A percentile compares a stretch with the other conserved stretches of the same genome.
Conservation (phyloP, 2,797 vertebrate genomes). For the Eutrigla gurnardus region DNA sequence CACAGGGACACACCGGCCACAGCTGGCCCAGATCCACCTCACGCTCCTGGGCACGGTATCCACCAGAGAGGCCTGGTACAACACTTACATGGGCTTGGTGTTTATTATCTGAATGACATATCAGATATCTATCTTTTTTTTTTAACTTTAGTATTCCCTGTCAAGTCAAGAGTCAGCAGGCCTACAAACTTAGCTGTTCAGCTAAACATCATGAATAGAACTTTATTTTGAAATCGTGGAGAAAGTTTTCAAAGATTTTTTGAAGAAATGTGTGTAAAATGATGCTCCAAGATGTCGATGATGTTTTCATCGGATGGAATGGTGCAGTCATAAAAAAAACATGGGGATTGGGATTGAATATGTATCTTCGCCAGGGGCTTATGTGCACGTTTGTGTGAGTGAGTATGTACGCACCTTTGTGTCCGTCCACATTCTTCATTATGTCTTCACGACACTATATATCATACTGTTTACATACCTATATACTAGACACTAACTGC, state of each 20-base stretch:
- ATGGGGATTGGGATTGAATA: not conserved
- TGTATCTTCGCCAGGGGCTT: too few relatives aligned
- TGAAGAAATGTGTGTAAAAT: not conserved
- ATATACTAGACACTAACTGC: too few relatives aligned
- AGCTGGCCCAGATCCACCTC: conserved; percentile 65
- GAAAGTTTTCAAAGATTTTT: conserved; percentile 7
- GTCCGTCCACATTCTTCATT: too few relatives aligned
- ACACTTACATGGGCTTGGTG: not conserved
- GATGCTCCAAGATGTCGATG: not conserved
- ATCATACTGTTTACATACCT: too few relatives aligned
- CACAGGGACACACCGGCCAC: conserved; percentile 56
- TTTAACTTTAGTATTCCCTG: not conserved
- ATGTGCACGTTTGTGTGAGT: too few relatives aligned
- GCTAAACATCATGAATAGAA: not conserved
- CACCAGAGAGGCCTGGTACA: conserved; percentile 34
- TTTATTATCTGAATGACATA: not conserved
- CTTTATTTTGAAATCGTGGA: not conserved
- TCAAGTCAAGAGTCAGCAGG: not conserved
- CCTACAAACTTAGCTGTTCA: not conserved
- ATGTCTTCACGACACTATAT: too few relatives aligned
- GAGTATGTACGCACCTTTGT: too few relatives aligned
- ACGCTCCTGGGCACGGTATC: conserved; percentile 46
- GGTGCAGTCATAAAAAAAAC: not conserved
- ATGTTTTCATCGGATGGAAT: not conserved
- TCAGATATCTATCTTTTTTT: not conserved